Percentiles rank a stretch among this genome's conserved stretches.
Evolutionary conservation across 2,888 invertebrate genomes (phyloP).

Genomic region (Aleiodes testaceus): DNA sequence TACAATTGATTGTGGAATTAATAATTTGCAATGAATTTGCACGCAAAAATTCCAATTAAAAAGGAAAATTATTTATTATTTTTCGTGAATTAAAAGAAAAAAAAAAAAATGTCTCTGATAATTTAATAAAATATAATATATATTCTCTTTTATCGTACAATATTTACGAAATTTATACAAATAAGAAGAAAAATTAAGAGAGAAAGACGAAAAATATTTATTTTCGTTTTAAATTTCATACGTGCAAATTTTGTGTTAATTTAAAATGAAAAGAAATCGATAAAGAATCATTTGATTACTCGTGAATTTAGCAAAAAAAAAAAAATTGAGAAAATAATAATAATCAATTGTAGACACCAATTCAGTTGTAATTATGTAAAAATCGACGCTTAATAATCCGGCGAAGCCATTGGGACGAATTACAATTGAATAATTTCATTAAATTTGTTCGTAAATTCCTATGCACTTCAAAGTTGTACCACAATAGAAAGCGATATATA

Average conservation of each 20-base stretch:
- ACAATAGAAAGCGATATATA: slow-evolving; percentile 45
- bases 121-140: slow-evolving; percentile 22
- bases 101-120: slow-evolving; percentile 8
- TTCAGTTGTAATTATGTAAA: slow-evolving; percentile 3
- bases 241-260: too few relatives aligned
- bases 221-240: too few relatives aligned
- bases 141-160: neutral
- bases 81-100: neutral
- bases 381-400: slow-evolving; percentile 33
- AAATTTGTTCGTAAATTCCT: slow-evolving; percentile 46
- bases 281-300: neutral
- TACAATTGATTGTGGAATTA: slow-evolving; percentile 50
- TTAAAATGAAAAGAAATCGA: neutral
- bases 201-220: too few relatives aligned
- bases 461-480: slow-evolving; percentile 45
- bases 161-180: too few relatives aligned
- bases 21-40: slow-evolving; percentile 42
- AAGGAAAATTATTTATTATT: neutral
- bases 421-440: neutral
- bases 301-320: neutral
- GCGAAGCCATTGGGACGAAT: slow-evolving; percentile 40
- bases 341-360: slow-evolving; percentile 6
- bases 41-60: neutral
- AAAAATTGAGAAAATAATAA: neutral
- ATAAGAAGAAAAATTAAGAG: too few relatives aligned